phyloP scores from a whole-genome alignment of 2,888 invertebrate species.

The Spodoptera littoralis region DNA sequence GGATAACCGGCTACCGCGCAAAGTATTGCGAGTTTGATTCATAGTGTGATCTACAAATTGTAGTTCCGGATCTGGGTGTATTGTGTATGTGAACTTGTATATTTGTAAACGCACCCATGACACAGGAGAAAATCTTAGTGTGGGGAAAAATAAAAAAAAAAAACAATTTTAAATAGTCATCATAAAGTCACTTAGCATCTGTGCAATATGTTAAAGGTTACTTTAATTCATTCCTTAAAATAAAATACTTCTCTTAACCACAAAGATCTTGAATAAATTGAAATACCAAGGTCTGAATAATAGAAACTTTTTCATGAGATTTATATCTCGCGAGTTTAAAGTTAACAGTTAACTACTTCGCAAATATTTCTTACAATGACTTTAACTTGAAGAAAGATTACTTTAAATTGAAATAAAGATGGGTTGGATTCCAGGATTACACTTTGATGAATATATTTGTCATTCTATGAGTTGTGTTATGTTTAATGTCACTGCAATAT shows the following conservation, averaged over 20 bases:
- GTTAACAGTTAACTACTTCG: constrained; percentile 27
- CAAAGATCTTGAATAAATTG: constrained; percentile 26
- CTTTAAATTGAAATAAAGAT: constrained; percentile 32
- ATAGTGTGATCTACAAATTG: too few relatives aligned
- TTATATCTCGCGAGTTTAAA: constrained; percentile 32
- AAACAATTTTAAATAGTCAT: too few relatives aligned
- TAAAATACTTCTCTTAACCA: background rate
- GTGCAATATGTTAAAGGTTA: too few relatives aligned
- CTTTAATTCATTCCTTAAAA: too few relatives aligned
- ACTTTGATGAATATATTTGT: background rate
- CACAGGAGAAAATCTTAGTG: too few relatives aligned
- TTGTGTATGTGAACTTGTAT: too few relatives aligned
- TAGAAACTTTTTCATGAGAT: constrained; percentile 29
- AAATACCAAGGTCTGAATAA: constrained; percentile 35
- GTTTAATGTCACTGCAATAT: background rate
- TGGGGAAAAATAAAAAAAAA: too few relatives aligned
- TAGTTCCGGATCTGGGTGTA: too few relatives aligned
- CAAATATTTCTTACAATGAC: constrained; percentile 35
- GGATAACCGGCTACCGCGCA: too few relatives aligned
- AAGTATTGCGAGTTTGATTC: too few relatives aligned
- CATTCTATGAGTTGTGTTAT: constrained; percentile 9
- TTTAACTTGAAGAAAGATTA: constrained; percentile 30
- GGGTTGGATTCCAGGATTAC: constrained; percentile 13
- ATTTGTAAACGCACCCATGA: too few relatives aligned
- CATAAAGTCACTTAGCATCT: too few relatives aligned